These are phyloP conservation scores for Hoplostethus atlanticus DNA, from an alignment of 2,797 vertebrate species.

Conservation along the genomic window DNA sequence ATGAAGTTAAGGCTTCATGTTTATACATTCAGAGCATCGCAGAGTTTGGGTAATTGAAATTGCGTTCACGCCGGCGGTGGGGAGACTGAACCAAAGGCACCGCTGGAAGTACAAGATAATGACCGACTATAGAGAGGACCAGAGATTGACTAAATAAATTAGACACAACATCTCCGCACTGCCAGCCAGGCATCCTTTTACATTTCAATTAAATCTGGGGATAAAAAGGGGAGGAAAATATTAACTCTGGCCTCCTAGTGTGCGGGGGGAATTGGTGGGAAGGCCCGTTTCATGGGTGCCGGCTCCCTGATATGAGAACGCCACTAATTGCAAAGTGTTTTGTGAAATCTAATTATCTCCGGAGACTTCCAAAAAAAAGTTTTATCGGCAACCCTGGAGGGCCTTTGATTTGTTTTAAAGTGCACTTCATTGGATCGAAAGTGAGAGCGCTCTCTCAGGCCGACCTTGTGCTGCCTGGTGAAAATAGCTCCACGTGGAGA, in stretches of 20 bases:
- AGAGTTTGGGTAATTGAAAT: constrained; percentile 56
- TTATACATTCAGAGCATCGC: constrained; percentile 26
- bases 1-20: constrained; percentile 36
- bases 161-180: constrained; percentile 65
- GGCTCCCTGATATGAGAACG: constrained; percentile 67
- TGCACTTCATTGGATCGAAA: constrained; percentile 18
- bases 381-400: constrained; percentile 43
- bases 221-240: constrained; percentile 66
- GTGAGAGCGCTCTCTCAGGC: constrained; percentile 5
- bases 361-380: constrained; percentile 59
- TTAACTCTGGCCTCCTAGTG: constrained; percentile 62
- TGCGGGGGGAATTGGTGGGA: constrained; percentile 63
- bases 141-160: constrained; percentile 80
- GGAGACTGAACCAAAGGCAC: constrained; percentile 52
- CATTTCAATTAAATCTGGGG: constrained; percentile 76
- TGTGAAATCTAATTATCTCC: constrained; percentile 71
- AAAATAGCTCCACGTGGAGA: constrained; percentile 1
- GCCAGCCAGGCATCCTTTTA: constrained; percentile 68
- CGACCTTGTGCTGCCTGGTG: constrained; percentile 7
- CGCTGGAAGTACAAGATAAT: constrained; percentile 80
- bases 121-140: constrained; percentile 62
- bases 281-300: constrained; percentile 62
- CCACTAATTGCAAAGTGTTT: constrained; percentile 75
- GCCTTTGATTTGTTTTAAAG: constrained; percentile 53
- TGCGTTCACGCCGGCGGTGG: constrained; percentile 47